Base-by-base conservation (phyloP, 2,113 vertebrate genomes). In the Pachycephala philippinensis region DNA sequence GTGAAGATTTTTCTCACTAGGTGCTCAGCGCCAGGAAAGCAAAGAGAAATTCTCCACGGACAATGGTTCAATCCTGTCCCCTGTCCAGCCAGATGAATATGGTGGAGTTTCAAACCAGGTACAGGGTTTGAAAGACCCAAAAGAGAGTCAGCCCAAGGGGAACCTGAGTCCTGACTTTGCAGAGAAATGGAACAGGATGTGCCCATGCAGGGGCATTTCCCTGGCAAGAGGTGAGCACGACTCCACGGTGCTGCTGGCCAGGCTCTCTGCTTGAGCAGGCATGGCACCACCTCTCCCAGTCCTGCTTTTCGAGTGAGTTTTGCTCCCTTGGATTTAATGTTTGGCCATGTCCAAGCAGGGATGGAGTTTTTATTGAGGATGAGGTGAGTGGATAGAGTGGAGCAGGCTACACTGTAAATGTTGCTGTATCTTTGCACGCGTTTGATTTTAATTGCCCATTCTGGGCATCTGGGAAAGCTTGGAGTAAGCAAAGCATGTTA, bases 221-320 rank as follows among this genome's bases (percentile, higher is more conserved):
- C 23, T 0, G 2, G 7, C 18, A 17, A 33, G 45, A 28, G 20
- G 15, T 26, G 12, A 71, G 39, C 50, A 54, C 0, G 0, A 37
- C n/a, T 69, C 15, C 3, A 24, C 2, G 1, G 24, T 33, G 49
- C 22, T 74, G 37, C 45, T 65, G 44, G 40, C 13, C 4, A 7
- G 44, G 53, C 26, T 91, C n/a, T 59, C 64, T 15, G 27, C 72
- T 69, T 1, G 2, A 60, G 54, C 28, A 61, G 45, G 8, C 5
- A 2, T 18, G 8, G 30, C 17, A 24, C 3, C 10, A 20, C 22
- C 15, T 53, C 42, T 78, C 74, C 37, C 37, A 84, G 22, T 37
- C 42, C 50, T 42, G n/a, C 54, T 78, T 75, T 76, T 66, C 5
- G 3, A 23, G 35, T 22, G 33, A 52, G 21, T 59, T 87, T 59